phyloP scores from a whole-genome alignment of 2,888 invertebrate genomes.

The Tiphia femorata region DNA sequence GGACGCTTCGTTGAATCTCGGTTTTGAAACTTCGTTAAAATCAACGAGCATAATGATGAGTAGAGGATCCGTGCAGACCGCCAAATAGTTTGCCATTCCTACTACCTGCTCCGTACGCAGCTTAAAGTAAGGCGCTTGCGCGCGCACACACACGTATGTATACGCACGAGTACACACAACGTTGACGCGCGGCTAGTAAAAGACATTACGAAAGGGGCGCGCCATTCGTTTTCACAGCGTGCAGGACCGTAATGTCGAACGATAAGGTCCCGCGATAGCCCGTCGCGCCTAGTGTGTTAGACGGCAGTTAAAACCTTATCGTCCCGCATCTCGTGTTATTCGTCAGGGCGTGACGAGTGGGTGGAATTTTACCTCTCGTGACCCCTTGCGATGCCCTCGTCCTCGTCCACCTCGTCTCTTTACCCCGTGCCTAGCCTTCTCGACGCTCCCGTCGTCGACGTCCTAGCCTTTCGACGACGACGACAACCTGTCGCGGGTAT shows the following conservation, averaged over 20 bases:
- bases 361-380: slow-evolving; percentile 43
- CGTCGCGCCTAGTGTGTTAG: slow-evolving; percentile 43
- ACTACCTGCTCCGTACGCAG: too few relatives aligned
- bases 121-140: too few relatives aligned
- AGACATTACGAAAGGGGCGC: slow-evolving; percentile 37
- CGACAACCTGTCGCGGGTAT: too few relatives aligned
- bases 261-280: slow-evolving; percentile 47
- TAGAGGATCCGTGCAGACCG: too few relatives aligned
- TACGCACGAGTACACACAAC: too few relatives aligned
- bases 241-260: slow-evolving; percentile 43
- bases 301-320: slow-evolving; percentile 52
- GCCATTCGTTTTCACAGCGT: slow-evolving; percentile 43
- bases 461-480: too few relatives aligned
- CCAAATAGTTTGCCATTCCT: too few relatives aligned
- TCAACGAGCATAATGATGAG: too few relatives aligned
- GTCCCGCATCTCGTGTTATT: slow-evolving; percentile 48
- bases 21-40: too few relatives aligned
- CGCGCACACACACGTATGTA: too few relatives aligned
- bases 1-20: too few relatives aligned
- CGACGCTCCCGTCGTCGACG: background rate
- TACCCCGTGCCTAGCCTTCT: background rate
- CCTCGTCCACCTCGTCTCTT: slow-evolving; percentile 1
- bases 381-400: slow-evolving; percentile 2
- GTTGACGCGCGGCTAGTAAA: too few relatives aligned
- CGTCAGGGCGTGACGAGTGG: slow-evolving; percentile 54